Conservation (phyloP, 2,113 vertebrate genomes). For the Corvus moneduloides region DNA sequence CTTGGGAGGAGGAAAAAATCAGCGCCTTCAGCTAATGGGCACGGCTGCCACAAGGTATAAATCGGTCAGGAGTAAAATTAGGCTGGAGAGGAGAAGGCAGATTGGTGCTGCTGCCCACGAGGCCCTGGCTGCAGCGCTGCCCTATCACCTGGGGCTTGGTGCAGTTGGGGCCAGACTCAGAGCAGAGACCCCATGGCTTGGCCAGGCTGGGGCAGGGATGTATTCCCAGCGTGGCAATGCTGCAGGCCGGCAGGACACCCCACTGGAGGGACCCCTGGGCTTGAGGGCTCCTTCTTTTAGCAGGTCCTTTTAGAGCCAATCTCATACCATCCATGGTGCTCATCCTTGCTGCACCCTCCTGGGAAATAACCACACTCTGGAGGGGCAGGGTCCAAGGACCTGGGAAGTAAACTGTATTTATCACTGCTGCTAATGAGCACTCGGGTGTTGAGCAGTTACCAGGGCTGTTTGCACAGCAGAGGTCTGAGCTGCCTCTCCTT, state of each 20-base stretch:
- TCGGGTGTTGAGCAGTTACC: not conserved
- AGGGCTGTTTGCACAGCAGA: not conserved
- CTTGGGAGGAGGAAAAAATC: not conserved
- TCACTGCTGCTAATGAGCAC: not conserved
- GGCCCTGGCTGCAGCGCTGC: not conserved
- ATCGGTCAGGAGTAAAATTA: constrained; percentile 15
- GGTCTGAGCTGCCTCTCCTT: not conserved
- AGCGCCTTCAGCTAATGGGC: constrained; percentile 1
- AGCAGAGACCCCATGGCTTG: fast-evolving
- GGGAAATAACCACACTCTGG: not conserved
- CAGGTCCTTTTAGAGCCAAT: not conserved
- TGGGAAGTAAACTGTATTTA: not conserved
- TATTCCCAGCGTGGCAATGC: fast-evolving
- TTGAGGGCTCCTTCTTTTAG: not conserved
- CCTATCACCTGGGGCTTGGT: not conserved
- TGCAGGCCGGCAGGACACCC: not conserved
- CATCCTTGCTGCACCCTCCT: not conserved
- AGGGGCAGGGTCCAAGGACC: not conserved
- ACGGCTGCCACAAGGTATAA: constrained; percentile 18
- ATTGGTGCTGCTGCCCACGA: not conserved
- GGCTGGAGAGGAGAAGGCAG: not conserved
- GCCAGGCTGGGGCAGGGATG: not conserved
- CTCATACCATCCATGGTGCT: fast-evolving
- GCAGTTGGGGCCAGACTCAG: fast-evolving
- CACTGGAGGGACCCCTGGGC: not conserved